Evolutionary conservation across 2,113 vertebrate genomes (phyloP), one percentile per base, ranked within the genome.

Genomic region (Scophthalmus maximus): DNA sequence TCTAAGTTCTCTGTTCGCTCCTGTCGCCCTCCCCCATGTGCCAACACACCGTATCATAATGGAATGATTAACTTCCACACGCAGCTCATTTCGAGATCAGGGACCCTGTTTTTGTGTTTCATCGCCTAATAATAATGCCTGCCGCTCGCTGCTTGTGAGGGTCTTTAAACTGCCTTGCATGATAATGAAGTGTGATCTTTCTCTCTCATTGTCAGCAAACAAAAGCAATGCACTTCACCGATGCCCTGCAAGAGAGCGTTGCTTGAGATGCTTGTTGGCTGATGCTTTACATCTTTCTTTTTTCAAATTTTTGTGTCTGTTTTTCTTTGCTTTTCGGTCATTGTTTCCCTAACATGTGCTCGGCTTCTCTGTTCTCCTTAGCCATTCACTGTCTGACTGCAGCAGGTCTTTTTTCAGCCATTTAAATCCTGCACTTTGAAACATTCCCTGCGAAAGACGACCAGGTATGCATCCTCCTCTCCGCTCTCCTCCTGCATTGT

Each of bases 301-400:
- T 64, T 15, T 79, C 57, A 74, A n/a, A n/a, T n/a, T n/a, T 87
- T 79, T 79, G 56, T 74, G 42, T 65, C 49, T 12, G 4, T 40
- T 38, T 22, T 27, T 66, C 47, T 70, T 22, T 57, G 51, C 68
- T 26, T 72, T 89, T 72, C 49, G 46, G 65, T 86, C 88, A 81
- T 89, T 88, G 66, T 90, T 88, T 91, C 90, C n/a, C 92, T 93
- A 93, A 93, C 82, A 83, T 93, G 80, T 93, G 92, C 92, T 91
- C 52, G 93, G 93, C 92, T 88, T 94, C 89, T 93, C 90, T 91
- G 90, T 92, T 84, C 88, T 93, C 91, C 89, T 81, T 92, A 92
- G 92, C 91, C 90, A 92, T 92, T 94, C 93, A 92, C 91, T 93
- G 89, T 94, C 88, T 94, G 92, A 94, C 88, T 76, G 89, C 91